Percentiles rank a stretch among this genome's conserved stretches.
Evolutionary conservation across 2,797 vertebrate genomes (phyloP).

Genomic region (Centroberyx gerrardi): DNA sequence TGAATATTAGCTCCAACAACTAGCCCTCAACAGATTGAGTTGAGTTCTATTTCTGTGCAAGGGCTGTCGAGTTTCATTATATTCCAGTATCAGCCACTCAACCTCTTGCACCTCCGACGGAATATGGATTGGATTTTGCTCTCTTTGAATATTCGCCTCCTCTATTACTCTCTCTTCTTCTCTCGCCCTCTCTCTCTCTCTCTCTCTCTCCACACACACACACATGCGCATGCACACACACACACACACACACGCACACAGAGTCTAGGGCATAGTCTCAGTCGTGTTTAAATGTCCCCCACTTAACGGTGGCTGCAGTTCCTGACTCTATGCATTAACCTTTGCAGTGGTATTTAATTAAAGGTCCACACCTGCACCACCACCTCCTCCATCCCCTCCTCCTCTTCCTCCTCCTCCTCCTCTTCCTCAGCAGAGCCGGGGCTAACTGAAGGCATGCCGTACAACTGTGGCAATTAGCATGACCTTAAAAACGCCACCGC

Average conservation of each 20-base stretch:
- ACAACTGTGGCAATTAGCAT: conserved; percentile 86
- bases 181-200: background rate
- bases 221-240: background rate
- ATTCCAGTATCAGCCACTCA: conserved; percentile 18
- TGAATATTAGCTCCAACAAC: conserved; percentile 14
- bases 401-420: conserved; percentile 34
- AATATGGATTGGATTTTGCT: conserved; percentile 47
- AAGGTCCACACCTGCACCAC: conserved; percentile 86
- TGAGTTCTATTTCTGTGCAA: conserved; percentile 35
- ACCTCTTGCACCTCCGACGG: conserved; percentile 29
- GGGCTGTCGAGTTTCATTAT: conserved; percentile 43
- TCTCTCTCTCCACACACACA: background rate
- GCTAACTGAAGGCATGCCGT: conserved; percentile 76
- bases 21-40: conserved; percentile 8
- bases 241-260: conserved; percentile 11
- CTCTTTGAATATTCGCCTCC: conserved; percentile 30
- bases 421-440: conserved; percentile 56
- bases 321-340: conserved; percentile 84
- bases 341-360: conserved; percentile 90
- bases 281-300: conserved; percentile 72
- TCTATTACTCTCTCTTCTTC: conserved; percentile 6
- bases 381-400: conserved; percentile 48
- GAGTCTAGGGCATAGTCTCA: conserved; percentile 60
- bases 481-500: conserved; percentile 85
- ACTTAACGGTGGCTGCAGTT: conserved; percentile 71